Base-by-base conservation (phyloP, 2,113 vertebrate species). In the Oreotragus oreotragus region DNA sequence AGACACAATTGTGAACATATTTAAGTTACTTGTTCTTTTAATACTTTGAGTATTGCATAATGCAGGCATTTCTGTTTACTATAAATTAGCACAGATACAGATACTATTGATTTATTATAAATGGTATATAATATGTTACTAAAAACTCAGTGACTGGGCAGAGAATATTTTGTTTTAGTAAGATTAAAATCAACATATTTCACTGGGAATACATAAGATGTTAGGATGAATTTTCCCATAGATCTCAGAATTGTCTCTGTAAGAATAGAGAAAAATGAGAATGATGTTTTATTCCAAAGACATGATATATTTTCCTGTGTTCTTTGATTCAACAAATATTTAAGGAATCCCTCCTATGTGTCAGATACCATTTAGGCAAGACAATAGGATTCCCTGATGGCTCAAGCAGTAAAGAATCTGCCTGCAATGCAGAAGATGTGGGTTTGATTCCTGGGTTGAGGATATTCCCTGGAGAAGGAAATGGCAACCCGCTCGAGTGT, bases 281-380 rank as follows among this genome's bases (percentile, higher is more conserved):
- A 55, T n/a, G 25, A 3, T 92, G 21, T 94, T 87, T 90, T 94
- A 43, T 93, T 77, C n/a, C 14, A n/a, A 97, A 90, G 7, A 94
- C 49, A 60, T 77, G 25, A 79, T 96, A 28, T 33, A 49, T 94
- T 77, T 92, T 94, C 25, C 73, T 33, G 4, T 94, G 14, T 87
- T 84, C 85, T 87, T 95, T 85, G 51, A 85, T 45, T 85, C 30
- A 91, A 49, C 49, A 39, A 88, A 5, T 84, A 70, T 30, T 88
- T 86, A 39, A 6, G 64, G 47, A 55, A 30, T 49, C 57, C 11
- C 19, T 88, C 9, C 30, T 23, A 3, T 89, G 28, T 53, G 43
- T 77, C 83, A 25, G 39, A 7, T 77, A 25, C 23, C 25, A 7
- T 60, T 90, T 79, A 79, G 81, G 55, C 70, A 43, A 73, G 36